Evolutionary conservation across 2,113 vertebrate genomes (phyloP).

Genomic region (Charadrius vociferus): DNA sequence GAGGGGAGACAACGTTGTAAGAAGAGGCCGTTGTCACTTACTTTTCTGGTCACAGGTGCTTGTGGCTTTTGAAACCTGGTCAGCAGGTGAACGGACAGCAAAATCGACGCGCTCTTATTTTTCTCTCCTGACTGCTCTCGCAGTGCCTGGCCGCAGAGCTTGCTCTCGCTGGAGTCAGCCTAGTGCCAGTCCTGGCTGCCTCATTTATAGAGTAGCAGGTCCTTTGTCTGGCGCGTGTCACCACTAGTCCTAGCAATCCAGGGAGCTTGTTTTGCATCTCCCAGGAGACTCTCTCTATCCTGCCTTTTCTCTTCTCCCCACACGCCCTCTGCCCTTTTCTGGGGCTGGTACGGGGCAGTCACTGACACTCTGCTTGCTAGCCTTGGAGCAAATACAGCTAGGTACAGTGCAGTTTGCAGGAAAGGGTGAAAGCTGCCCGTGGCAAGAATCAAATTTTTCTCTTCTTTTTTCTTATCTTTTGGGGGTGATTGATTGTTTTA

Average conservation of each 20-base stretch:
- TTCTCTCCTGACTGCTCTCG: neutral
- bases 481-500: fast-evolving
- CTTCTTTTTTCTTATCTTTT: fast-evolving
- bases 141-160: neutral
- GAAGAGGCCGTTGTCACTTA: conserved; percentile 20
- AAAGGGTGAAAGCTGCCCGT: fast-evolving
- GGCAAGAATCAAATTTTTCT: neutral
- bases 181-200: conserved; percentile 14
- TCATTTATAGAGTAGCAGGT: conserved; percentile 84
- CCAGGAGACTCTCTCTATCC: conserved; percentile 63
- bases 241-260: conserved; percentile 71
- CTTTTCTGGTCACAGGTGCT: conserved; percentile 8
- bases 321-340: neutral
- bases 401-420: neutral
- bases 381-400: neutral
- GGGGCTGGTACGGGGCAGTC: neutral
- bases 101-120: neutral
- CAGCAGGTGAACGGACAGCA: neutral
- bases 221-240: conserved; percentile 87
- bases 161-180: conserved; percentile 23
- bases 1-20: neutral
- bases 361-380: neutral
- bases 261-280: conserved; percentile 70
- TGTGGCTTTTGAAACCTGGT: neutral
- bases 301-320: neutral